Percentiles rank a stretch among this genome's conserved stretches.
Evolutionary conservation across 92 coral and sea anemone species (phyloP).

Genomic region (Montipora capitata): DNA sequence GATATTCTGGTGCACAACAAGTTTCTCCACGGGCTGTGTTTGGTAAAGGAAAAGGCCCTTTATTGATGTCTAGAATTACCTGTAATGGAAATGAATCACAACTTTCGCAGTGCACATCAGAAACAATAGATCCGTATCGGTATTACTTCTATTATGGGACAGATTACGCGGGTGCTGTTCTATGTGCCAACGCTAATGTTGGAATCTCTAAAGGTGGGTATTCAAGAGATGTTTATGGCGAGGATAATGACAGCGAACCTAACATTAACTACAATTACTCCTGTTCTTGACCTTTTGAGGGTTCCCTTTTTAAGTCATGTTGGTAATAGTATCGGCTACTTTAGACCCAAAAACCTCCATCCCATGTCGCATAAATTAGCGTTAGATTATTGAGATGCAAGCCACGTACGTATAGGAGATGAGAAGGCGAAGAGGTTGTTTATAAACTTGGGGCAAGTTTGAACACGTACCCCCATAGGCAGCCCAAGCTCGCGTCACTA

Average conservation of each 20-base stretch:
- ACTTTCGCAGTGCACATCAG: neutral
- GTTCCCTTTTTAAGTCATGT: too few species aligned
- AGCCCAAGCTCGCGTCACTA: too few species aligned
- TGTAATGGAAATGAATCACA: constrained; percentile 41
- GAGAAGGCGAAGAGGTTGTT: too few species aligned
- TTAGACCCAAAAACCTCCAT: too few species aligned
- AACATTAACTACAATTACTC: too few species aligned
- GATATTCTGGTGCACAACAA: constrained; percentile 18
- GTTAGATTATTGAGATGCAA: too few species aligned
- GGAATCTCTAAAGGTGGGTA: neutral
- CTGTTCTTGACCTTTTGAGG: too few species aligned
- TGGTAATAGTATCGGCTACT: too few species aligned
- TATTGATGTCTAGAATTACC: neutral
- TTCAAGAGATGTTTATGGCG: neutral
- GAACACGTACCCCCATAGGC: too few species aligned
- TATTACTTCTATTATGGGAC: neutral
- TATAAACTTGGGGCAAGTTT: too few species aligned
- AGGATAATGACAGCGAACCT: neutral
- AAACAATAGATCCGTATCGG: neutral
- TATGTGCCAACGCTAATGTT: neutral
- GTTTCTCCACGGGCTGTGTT: neutral
- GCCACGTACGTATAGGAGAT: too few species aligned
- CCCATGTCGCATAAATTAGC: too few species aligned
- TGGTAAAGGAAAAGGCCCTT: constrained; percentile 5
- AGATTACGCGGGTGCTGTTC: neutral